Conservation (phyloP, 1,140 invertebrate species). For the Bombus waltoni region DNA sequence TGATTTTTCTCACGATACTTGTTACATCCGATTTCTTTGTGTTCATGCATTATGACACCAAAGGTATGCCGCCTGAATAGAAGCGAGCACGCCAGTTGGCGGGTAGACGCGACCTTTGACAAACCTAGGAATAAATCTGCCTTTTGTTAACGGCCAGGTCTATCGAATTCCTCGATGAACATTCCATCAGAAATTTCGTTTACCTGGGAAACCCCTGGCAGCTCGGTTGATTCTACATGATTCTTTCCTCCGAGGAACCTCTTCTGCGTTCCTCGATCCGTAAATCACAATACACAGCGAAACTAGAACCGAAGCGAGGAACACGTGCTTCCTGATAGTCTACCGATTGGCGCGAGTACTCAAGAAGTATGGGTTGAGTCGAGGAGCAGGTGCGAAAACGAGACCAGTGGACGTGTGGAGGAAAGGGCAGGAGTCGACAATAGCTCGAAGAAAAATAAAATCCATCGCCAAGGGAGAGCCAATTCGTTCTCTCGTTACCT, state of each 20-base stretch:
- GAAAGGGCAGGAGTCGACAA: background rate
- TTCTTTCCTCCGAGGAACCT: background rate
- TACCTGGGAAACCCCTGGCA: background rate
- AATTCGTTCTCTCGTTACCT: background rate
- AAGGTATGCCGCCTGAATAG: conserved; percentile 8
- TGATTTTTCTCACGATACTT: background rate
- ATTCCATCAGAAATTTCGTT: conserved; percentile 17
- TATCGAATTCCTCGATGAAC: conserved; percentile 27
- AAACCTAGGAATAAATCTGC: conserved; percentile 1
- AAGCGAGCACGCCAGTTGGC: background rate
- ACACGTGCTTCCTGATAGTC: background rate
- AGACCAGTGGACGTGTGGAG: background rate
- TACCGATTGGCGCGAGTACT: background rate
- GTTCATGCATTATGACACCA: background rate
- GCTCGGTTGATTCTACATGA: background rate
- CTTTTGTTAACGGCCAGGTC: conserved; percentile 32
- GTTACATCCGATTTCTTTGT: background rate
- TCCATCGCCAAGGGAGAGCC: background rate
- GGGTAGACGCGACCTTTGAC: conserved; percentile 2
- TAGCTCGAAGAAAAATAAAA: conserved; percentile 7
- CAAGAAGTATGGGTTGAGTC: background rate
- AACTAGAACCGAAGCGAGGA: background rate
- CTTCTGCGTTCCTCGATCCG: background rate
- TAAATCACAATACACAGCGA: background rate
- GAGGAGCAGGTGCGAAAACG: conserved; percentile 32